Percentiles rank a stretch among this genome's conserved stretches.
phyloP scores from a whole-genome alignment of 2,888 invertebrate genomes.

The Ditylenchus weischeri region DNA sequence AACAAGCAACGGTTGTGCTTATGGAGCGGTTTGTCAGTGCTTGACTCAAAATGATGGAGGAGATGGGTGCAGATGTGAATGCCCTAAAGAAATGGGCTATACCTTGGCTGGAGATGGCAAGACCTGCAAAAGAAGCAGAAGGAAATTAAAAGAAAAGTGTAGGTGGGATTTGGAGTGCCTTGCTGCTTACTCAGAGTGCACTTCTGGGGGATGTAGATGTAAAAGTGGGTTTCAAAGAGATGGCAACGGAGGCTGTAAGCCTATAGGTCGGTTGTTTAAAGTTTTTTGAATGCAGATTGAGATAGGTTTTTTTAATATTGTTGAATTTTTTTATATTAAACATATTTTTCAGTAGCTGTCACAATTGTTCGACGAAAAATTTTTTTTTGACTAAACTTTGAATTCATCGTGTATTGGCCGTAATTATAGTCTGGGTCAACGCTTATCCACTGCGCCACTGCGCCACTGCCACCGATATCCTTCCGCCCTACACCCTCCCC shows the following conservation, averaged over 20 bases:
- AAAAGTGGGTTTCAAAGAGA: conserved; percentile 54
- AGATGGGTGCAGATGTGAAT: conserved; percentile 42
- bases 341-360: too few species aligned
- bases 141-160: conserved; percentile 50
- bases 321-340: too few species aligned
- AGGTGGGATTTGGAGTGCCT: conserved; percentile 53
- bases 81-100: conserved; percentile 50
- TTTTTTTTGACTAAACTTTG: too few species aligned
- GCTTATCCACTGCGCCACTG: too few species aligned
- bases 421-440: too few species aligned
- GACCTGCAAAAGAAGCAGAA: conserved; percentile 44
- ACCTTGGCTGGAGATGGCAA: conserved; percentile 41
- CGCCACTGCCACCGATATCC: too few species aligned
- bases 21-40: conserved; percentile 8
- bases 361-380: too few species aligned
- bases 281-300: too few species aligned
- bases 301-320: too few species aligned
- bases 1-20: not conserved
- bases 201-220: conserved; percentile 52
- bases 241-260: conserved; percentile 54
- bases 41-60: not conserved
- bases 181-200: conserved; percentile 53
- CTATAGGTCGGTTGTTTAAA: conserved; percentile 29
- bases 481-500: too few species aligned
- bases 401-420: too few species aligned